phyloP scores from a whole-genome alignment of 2,888 invertebrate genomes.

The Acronicta aceris region DNA sequence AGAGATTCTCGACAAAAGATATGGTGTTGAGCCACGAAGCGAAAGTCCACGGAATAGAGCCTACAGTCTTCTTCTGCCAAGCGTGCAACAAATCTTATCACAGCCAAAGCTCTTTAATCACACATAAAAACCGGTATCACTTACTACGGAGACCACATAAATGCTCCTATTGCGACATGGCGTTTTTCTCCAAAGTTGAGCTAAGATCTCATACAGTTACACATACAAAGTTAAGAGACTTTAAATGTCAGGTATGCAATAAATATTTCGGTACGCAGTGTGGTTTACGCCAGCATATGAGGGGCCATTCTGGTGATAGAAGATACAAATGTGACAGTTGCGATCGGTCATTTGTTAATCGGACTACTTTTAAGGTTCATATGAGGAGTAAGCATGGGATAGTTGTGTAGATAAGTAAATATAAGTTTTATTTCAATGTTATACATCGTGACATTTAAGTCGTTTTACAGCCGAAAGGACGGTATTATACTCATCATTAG shows the following conservation, averaged over 20 bases:
- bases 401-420: slow-evolving; percentile 30
- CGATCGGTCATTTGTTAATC: slow-evolving; percentile 49
- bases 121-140: slow-evolving; percentile 69
- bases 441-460: too few relatives aligned
- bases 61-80: slow-evolving; percentile 62
- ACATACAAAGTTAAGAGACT: slow-evolving; percentile 60
- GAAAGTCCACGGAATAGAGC: slow-evolving; percentile 61
- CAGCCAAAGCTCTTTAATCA: slow-evolving; percentile 58
- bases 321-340: slow-evolving; percentile 47
- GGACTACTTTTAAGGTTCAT: slow-evolving; percentile 55
- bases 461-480: too few relatives aligned
- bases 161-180: slow-evolving; percentile 79
- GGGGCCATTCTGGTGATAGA: slow-evolving; percentile 46
- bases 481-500: too few relatives aligned
- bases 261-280: slow-evolving; percentile 53
- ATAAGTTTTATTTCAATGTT: too few relatives aligned
- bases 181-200: slow-evolving; percentile 61
- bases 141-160: slow-evolving; percentile 63
- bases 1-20: slow-evolving; percentile 66
- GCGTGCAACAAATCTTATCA: slow-evolving; percentile 67
- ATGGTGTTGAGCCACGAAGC: slow-evolving; percentile 66
- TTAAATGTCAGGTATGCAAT: slow-evolving; percentile 54
- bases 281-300: slow-evolving; percentile 56
- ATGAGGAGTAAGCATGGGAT: slow-evolving; percentile 54
- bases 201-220: slow-evolving; percentile 62